Base-by-base conservation (phyloP, 2,113 vertebrate species). In the Osmerus eperlanus region DNA sequence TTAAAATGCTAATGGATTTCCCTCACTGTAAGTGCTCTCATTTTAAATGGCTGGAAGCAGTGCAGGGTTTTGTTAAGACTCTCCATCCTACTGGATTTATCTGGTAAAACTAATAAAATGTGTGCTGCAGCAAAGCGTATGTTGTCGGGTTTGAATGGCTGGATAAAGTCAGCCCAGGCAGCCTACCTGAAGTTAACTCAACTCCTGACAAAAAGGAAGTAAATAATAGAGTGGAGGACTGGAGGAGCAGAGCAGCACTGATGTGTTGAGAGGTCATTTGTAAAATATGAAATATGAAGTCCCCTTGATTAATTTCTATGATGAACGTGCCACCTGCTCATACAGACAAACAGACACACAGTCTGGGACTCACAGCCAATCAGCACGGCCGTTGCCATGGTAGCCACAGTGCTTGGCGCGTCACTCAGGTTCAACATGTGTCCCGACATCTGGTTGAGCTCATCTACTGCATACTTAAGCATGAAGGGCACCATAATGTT, bases 381-480 rank as follows among this genome's bases (percentile, higher is more conserved):
- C 84, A 99, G 91, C 85, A 99, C 90, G 41, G 96, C 92, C 58
- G 96, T 98, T 85, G 97, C 96, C 94, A 99, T 94, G 74, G 97
- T 96, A 84, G 94, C 94, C 88, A 93, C 95, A 13, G 97, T 97
- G 90, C 93, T 95, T 63, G 97, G 93, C 72, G 95, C 95, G 81
- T 97, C 93, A 79, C 84, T 89, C 77, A 99, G 93, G 94, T 96
- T 95, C 85, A 99, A 93, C 88, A 96, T 90, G 79, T 95, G 94
- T 90, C 96, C 97, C 73, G 97, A 98, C 83, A 98, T 89, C 93
- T 98, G 93, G 94, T 99, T 99, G 83, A 99, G 95, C 90, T 72
- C 91, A 87, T 99, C 97, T 87, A 99, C 96, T 80, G 94, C 97
- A 88, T 97, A 97, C 91, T 99, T 99, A 94, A 99, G 99, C 96